Percentiles rank a stretch among this genome's conserved stretches.
These are phyloP conservation scores for Lacanobia wlatinum DNA, from an alignment of 2,888 invertebrate species.

Conservation along the genomic window DNA sequence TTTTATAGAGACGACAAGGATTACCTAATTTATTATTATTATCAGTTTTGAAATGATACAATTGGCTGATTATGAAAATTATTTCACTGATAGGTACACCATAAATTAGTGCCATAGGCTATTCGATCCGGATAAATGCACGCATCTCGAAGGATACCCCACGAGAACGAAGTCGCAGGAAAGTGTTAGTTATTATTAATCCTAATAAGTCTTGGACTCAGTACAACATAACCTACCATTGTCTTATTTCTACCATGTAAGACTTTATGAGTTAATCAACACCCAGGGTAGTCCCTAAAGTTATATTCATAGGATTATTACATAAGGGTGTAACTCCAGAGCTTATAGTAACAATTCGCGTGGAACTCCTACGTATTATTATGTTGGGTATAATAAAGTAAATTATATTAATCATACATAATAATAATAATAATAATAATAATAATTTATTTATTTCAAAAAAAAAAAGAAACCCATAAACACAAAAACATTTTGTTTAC, in stretches of 20 bases:
- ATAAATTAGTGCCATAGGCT: too few relatives aligned
- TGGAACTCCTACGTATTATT: conserved; percentile 6
- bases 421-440: too few relatives aligned
- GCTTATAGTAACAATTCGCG: conserved; percentile 10
- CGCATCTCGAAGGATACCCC: background rate
- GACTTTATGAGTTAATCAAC: conserved; percentile 30
- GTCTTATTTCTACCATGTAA: conserved; percentile 8
- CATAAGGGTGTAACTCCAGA: conserved; percentile 30
- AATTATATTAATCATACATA: background rate
- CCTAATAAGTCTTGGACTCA: background rate
- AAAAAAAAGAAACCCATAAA: too few relatives aligned
- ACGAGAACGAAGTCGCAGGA: background rate
- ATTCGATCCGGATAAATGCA: too few relatives aligned
- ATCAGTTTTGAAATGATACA: too few relatives aligned
- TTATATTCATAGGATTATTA: conserved; percentile 45
- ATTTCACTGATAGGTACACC: too few relatives aligned
- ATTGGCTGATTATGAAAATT: too few relatives aligned
- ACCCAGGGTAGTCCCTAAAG: conserved; percentile 13
- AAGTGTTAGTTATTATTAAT: background rate
- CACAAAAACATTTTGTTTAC: too few relatives aligned
- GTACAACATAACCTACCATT: conserved; percentile 1
- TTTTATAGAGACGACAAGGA: too few relatives aligned
- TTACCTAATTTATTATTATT: too few relatives aligned
- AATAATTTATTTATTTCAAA: too few relatives aligned
- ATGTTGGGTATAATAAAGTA: conserved; percentile 13